These are phyloP conservation scores for Aplidium turbinatum DNA, from an alignment of 23 tunicate genomes.

Conservation along the genomic window DNA sequence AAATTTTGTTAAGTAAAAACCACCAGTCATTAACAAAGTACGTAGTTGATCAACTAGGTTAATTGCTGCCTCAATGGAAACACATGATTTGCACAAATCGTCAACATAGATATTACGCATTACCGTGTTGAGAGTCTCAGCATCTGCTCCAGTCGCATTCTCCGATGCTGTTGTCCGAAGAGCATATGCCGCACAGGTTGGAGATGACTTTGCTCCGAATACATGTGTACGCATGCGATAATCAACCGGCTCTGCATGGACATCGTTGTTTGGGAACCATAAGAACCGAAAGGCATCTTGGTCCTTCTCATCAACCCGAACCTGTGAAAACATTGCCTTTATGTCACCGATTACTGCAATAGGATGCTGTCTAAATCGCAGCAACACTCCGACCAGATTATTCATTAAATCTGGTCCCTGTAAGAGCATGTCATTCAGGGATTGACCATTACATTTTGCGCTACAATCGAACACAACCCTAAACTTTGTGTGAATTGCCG, in stretches of 20 bases:
- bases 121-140: neutral
- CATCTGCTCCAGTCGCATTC: neutral
- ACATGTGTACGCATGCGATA: constrained; percentile 11
- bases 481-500: neutral
- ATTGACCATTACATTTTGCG: no score
- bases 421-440: no score
- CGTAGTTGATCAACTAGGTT: neutral
- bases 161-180: neutral
- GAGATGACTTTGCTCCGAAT: constrained; percentile 8
- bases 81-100: neutral
- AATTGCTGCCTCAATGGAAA: neutral
- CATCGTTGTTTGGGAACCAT: neutral
- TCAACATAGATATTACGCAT: constrained; percentile 1
- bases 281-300: constrained; percentile 1
- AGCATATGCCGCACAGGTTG: constrained; percentile 7
- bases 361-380: constrained; percentile 1
- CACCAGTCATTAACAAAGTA: neutral
- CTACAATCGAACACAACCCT: no score
- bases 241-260: neutral
- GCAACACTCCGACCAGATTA: constrained; percentile 1
- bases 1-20: constrained; percentile 9
- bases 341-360: constrained; percentile 1
- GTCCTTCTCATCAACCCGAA: constrained; percentile 1
- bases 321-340: constrained; percentile 13
- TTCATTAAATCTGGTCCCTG: neutral